Percentiles rank a stretch among this genome's conserved stretches.
These are phyloP conservation scores for Rachycentron canadum DNA, from an alignment of 2,797 vertebrate genomes.

Conservation along the genomic window DNA sequence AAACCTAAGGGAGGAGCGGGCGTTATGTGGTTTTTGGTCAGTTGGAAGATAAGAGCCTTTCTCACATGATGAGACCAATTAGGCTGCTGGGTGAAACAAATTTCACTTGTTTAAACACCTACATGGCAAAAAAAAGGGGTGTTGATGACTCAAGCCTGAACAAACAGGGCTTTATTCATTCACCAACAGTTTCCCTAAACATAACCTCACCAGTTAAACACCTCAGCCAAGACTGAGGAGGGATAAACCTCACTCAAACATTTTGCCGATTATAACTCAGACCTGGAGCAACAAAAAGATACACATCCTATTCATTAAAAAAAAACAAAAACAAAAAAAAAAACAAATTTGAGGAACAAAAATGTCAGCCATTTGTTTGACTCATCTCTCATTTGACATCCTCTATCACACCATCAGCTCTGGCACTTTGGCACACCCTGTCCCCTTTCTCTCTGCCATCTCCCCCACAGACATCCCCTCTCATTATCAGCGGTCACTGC, in stretches of 20 bases:
- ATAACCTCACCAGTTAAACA: conserved; percentile 3
- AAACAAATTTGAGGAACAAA: not conserved
- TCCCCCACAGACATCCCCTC: conserved; percentile 23
- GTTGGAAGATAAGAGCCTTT: conserved; percentile 13
- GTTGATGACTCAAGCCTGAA: not conserved
- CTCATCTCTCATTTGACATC: conserved; percentile 16
- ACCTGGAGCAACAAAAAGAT: not conserved
- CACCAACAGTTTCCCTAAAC: conserved; percentile 20
- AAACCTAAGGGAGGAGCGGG: not conserved
- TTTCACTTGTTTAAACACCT: conserved; percentile 24
- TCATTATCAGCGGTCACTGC: conserved; percentile 47
- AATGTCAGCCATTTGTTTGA: not conserved
- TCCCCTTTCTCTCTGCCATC: conserved; percentile 7
- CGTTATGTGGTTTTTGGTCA: not conserved
- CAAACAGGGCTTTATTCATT: conserved; percentile 29
- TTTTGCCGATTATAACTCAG: conserved; percentile 30
- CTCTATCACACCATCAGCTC: conserved; percentile 41
- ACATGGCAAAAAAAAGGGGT: not conserved
- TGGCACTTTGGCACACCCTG: conserved; percentile 6
- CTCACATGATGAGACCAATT: conserved; percentile 29
- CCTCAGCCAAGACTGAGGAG: not conserved
- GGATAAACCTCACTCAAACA: conserved; percentile 26
- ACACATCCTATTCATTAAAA: not conserved
- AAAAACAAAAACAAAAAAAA: not conserved
- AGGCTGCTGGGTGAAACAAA: conserved; percentile 8